phyloP scores from a whole-genome alignment of 2,888 invertebrate genomes.

The Epinotia ramella region DNA sequence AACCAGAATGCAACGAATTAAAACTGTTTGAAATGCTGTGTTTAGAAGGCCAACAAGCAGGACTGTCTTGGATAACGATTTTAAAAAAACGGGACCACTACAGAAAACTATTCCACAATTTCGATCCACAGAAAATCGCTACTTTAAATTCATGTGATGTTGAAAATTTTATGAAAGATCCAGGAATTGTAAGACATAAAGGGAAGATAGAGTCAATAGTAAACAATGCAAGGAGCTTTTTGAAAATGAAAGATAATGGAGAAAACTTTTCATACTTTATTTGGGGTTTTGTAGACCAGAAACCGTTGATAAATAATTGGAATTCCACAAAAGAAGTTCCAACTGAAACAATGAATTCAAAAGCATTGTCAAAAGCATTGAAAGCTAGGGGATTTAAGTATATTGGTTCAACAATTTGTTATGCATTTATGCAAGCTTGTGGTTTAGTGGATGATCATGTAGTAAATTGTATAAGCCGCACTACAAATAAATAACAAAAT shows the following conservation, averaged over 20 bases:
- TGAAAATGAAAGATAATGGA: constrained; percentile 65
- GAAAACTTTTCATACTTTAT: constrained; percentile 70
- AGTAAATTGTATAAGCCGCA: constrained; percentile 57
- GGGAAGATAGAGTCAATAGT: constrained; percentile 73
- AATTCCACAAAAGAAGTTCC: constrained; percentile 62
- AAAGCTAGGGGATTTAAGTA: constrained; percentile 73
- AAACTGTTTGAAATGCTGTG: constrained; percentile 77
- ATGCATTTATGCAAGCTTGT: constrained; percentile 81
- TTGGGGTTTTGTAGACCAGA: constrained; percentile 71
- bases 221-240: constrained; percentile 70
- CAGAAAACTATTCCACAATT: constrained; percentile 62
- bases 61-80: constrained; percentile 76
- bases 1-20: constrained; percentile 62
- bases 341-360: constrained; percentile 61
- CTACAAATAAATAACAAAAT: constrained; percentile 26
- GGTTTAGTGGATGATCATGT: constrained; percentile 77
- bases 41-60: constrained; percentile 80
- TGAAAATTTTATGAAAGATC: constrained; percentile 53
- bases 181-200: constrained; percentile 68
- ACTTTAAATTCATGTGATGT: constrained; percentile 59
- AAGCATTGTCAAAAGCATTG: constrained; percentile 65
- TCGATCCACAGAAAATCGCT: constrained; percentile 65
- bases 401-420: constrained; percentile 74
- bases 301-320: constrained; percentile 69
- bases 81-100: constrained; percentile 74